Evolutionary conservation across 1,140 invertebrate genomes (phyloP).

Genomic region (Frieseomelitta varia): DNA sequence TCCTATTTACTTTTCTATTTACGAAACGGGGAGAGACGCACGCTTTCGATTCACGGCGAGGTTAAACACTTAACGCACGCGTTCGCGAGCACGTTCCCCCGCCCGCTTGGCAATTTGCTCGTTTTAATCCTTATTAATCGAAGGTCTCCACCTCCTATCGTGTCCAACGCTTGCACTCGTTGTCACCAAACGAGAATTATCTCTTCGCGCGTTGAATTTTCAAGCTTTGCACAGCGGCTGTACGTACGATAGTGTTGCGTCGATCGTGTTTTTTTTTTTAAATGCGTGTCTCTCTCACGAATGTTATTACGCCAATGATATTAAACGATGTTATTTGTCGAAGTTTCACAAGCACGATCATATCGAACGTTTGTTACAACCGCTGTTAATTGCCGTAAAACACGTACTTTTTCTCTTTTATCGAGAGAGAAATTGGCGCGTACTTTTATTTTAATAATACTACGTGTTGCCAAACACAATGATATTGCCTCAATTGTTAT

Average conservation of each 20-base stretch:
- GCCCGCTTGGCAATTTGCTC: not conserved
- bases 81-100: not conserved
- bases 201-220: not conserved
- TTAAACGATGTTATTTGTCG: too few species aligned
- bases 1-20: not conserved
- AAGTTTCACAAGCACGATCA: too few species aligned
- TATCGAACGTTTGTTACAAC: too few species aligned
- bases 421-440: too few species aligned
- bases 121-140: slow-evolving; percentile 1
- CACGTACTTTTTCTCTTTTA: too few species aligned
- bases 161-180: not conserved
- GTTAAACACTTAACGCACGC: not conserved
- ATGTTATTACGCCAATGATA: too few species aligned
- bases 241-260: not conserved
- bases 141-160: not conserved
- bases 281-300: not conserved
- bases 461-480: too few species aligned
- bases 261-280: not conserved
- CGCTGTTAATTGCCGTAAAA: too few species aligned
- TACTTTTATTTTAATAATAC: too few species aligned
- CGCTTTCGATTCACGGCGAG: not conserved
- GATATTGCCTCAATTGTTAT: too few species aligned
- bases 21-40: not conserved
- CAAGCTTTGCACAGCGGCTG: not conserved
- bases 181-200: not conserved